Percentiles rank a stretch among this genome's conserved stretches.
These are phyloP conservation scores for Chrysomela aeneicollis DNA, from an alignment of 2,888 invertebrate species.

Conservation along the genomic window DNA sequence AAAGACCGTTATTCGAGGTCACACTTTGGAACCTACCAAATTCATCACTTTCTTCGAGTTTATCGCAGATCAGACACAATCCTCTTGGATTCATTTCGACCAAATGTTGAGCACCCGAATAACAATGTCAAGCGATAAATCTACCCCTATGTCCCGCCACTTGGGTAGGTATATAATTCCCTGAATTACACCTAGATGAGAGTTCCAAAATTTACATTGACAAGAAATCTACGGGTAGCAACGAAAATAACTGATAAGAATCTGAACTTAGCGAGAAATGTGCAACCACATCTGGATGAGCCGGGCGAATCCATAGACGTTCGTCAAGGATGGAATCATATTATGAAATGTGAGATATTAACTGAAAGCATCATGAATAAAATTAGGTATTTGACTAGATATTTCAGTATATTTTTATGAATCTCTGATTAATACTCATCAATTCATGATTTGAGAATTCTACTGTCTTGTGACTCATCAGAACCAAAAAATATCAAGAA, in stretches of 20 bases:
- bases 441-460: too few relatives aligned
- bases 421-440: too few relatives aligned
- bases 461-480: too few relatives aligned
- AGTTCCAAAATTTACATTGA: background rate
- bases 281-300: slow-evolving; percentile 2
- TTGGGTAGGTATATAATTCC: background rate
- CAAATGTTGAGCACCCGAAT: background rate
- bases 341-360: too few relatives aligned
- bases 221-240: background rate
- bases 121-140: background rate
- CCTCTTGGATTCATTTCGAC: background rate
- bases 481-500: too few relatives aligned
- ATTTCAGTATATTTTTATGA: too few relatives aligned
- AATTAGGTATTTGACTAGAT: too few relatives aligned
- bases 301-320: slow-evolving; percentile 2
- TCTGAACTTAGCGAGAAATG: background rate
- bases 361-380: too few relatives aligned
- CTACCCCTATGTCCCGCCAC: slow-evolving; percentile 3
- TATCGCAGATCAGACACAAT: background rate
- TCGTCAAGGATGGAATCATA: background rate
- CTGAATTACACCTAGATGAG: background rate
- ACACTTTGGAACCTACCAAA: too few relatives aligned
- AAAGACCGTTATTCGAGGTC: too few relatives aligned
- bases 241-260: background rate
- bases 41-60: background rate